A percentile compares a stretch with the other conserved stretches of the same genome.
These are phyloP conservation scores for Procambarus virginalis DNA, from an alignment of 1,140 invertebrate species.

Conservation along the genomic window DNA sequence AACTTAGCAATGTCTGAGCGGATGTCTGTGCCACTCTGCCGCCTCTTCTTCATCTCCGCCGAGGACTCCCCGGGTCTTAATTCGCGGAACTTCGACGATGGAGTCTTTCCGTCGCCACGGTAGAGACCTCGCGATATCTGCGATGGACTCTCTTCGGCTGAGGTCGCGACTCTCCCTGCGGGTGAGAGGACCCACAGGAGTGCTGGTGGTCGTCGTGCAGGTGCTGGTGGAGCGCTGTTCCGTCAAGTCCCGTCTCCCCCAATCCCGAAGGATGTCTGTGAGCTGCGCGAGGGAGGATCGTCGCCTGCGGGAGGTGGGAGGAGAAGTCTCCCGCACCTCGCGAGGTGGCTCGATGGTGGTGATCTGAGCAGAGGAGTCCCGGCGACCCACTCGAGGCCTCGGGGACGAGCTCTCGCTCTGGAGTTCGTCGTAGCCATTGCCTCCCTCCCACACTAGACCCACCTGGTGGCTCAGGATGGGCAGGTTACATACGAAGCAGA, in stretches of 20 bases:
- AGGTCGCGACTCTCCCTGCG: slow-evolving; percentile 73
- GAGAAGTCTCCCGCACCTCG: slow-evolving; percentile 72
- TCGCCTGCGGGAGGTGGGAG: slow-evolving; percentile 79
- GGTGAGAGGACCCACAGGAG: slow-evolving; percentile 36
- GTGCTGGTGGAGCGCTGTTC: slow-evolving; percentile 56
- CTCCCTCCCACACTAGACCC: slow-evolving; percentile 92
- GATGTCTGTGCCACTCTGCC: slow-evolving; percentile 66
- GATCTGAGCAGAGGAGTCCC: slow-evolving; percentile 91
- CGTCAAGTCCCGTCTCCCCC: slow-evolving; percentile 80
- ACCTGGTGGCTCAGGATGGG: slow-evolving; percentile 95
- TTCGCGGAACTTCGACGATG: slow-evolving; percentile 69
- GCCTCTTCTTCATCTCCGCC: slow-evolving; percentile 66
- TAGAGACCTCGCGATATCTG: slow-evolving; percentile 83
- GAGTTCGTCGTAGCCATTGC: slow-evolving; percentile 91
- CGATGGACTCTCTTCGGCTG: slow-evolving; percentile 86
- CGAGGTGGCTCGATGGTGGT: slow-evolving; percentile 82
- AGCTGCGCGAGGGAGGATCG: slow-evolving; percentile 89
- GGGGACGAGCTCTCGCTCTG: slow-evolving; percentile 79
- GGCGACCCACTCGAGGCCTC: slow-evolving; percentile 77
- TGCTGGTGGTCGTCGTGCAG: slow-evolving; percentile 59
- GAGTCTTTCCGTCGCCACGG: slow-evolving; percentile 73
- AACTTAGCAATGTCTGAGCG: slow-evolving; percentile 68
- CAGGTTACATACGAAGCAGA: slow-evolving; percentile 96
- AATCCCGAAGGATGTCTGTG: slow-evolving; percentile 89
- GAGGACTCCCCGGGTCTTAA: slow-evolving; percentile 68